Conservation (phyloP, 2,888 invertebrate genomes). For the Nymphalis polychloros region DNA sequence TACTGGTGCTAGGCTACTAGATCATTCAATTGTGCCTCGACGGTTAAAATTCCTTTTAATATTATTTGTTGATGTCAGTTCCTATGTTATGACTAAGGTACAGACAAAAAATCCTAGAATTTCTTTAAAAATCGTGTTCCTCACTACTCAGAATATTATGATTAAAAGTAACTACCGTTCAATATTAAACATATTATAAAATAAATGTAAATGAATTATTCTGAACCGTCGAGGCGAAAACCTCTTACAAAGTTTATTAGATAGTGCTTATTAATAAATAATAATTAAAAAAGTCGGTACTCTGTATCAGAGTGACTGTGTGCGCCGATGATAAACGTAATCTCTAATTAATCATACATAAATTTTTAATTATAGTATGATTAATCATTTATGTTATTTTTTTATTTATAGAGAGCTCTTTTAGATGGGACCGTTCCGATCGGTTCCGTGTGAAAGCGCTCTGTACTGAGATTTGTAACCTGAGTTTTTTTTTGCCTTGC, state of each 20-base stretch:
- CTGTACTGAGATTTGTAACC: constrained; percentile 47
- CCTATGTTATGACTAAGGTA: constrained; percentile 18
- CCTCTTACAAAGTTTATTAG: constrained; percentile 56
- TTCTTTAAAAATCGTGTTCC: constrained; percentile 11
- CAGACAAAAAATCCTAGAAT: constrained; percentile 6
- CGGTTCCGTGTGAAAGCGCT: constrained; percentile 17
- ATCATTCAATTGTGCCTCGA: constrained; percentile 26
- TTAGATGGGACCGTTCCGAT: background rate
- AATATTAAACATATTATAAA: constrained; percentile 5
- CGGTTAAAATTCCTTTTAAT: constrained; percentile 10
- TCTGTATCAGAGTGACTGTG: constrained; percentile 73
- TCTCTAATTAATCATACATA: constrained; percentile 48
- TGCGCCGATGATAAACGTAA: constrained; percentile 65
- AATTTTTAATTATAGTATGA: constrained; percentile 45
- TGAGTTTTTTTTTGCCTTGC: constrained; percentile 51
- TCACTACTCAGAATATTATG: constrained; percentile 1
- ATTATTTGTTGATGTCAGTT: constrained; percentile 16
- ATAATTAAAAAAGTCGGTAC: constrained; percentile 54
- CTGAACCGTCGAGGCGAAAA: constrained; percentile 17
- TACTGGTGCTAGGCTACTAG: constrained; percentile 40
- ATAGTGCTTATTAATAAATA: constrained; percentile 72
- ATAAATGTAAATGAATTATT: background rate
- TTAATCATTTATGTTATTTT: constrained; percentile 10
- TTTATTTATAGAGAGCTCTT: constrained; percentile 10
- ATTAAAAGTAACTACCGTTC: background rate